Percentiles rank a stretch among this genome's conserved stretches.
These are phyloP conservation scores for Pelusios castaneus DNA, from an alignment of 2,113 vertebrate species.

Conservation along the genomic window DNA sequence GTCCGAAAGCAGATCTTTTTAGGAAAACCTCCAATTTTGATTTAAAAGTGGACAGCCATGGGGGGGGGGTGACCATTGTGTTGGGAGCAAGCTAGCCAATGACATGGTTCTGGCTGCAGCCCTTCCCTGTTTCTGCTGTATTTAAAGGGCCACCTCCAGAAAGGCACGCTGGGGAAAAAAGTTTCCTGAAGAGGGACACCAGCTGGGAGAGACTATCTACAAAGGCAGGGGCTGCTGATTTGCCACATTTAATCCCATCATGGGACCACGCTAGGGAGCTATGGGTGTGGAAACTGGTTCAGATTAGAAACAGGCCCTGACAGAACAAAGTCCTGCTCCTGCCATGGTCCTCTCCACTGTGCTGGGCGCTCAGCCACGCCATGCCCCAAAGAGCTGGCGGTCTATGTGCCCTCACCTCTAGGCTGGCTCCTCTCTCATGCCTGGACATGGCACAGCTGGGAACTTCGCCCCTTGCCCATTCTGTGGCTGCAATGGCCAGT, in stretches of 20 bases:
- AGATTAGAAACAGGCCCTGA: not conserved
- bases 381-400: not conserved
- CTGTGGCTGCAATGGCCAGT: not conserved
- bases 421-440: no score
- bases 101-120: not conserved
- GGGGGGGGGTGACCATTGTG: not conserved
- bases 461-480: not conserved
- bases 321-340: not conserved
- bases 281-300: accelerated
- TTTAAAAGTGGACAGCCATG: not conserved
- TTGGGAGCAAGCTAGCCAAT: not conserved
- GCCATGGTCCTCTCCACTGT: not conserved
- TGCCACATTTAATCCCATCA: not conserved
- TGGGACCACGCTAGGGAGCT: not conserved
- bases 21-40: not conserved
- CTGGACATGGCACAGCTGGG: no score
- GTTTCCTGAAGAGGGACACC: not conserved
- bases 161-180: not conserved
- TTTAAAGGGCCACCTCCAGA: not conserved
- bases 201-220: not conserved
- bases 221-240: not conserved
- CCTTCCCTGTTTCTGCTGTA: not conserved
- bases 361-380: not conserved
- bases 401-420: not conserved
- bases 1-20: not conserved